Evolutionary conservation across 2,113 vertebrate species (phyloP), one percentile per base, ranked within the genome.

Genomic region (Neomonachus schauinslandi): DNA sequence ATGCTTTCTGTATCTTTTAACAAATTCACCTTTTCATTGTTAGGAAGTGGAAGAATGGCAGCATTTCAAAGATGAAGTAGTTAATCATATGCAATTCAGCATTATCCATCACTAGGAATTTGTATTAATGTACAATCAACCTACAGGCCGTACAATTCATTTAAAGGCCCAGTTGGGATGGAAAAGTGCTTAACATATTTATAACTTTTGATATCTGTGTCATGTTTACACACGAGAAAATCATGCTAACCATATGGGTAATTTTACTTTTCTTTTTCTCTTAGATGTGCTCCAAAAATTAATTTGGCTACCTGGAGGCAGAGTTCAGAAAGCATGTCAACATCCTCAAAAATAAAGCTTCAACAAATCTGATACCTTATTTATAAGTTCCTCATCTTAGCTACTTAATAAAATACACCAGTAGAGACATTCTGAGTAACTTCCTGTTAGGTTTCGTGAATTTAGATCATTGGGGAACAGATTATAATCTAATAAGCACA

Each of bases 171-270:
- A 97, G 49, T 94, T 96, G 49, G 46, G 28, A 95, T 69, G 97
- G 67, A 82, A 92, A 97, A 83, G 93, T 97, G 42, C 49, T 98
- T 89, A 13, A 0, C 57, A 31, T 83, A 98, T 96, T 96, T 96
- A 97, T 74, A 96, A 95, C 91, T 19, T 87, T 74, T 91, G 49
- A 77, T 49, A 94, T 93, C 71, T 95, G 36, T 46, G 82, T 65
- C 18, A 92, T 65, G 89, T 92, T 85, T 61, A 97, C 1, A 83
- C 87, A 95, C 92, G 89, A 96, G 0, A 31, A 98, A 96, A 81
- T 67, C n/a, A 84, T 76, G 36, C 3, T 84, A 94, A 89, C 53
- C 26, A 71, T 72, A 57, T 94, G 39, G 51, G 13, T 79, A 76
- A 69, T 63, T 93, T 31, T 92, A 88, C 77, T 91, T 89, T 69